A percentile compares a stretch with the other conserved stretches of the same genome.
These are phyloP conservation scores for Cheilosia impressa DNA, from an alignment of 2,888 invertebrate species.

Conservation along the genomic window DNA sequence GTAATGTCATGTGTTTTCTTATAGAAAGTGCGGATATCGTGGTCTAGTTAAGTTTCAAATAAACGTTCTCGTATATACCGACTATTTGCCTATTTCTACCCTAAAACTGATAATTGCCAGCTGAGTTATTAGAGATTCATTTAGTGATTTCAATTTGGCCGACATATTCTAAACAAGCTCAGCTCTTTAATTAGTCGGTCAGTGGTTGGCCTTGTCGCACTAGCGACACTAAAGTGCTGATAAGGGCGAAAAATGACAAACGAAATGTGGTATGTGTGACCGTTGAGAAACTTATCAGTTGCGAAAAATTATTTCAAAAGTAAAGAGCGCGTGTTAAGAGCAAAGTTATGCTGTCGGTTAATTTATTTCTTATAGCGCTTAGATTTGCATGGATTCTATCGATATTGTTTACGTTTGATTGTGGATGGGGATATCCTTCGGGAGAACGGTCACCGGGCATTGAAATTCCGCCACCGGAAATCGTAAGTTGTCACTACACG, in stretches of 20 bases:
- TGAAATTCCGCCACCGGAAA: slow-evolving; percentile 78
- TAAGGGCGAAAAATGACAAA: slow-evolving; percentile 41
- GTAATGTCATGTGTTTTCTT: no score
- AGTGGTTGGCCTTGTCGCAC: slow-evolving; percentile 49
- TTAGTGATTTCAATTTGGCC: slow-evolving; percentile 8
- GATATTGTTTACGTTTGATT: slow-evolving; percentile 15
- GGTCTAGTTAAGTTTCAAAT: no score
- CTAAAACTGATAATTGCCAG: slow-evolving; percentile 3
- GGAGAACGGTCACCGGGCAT: slow-evolving; percentile 54
- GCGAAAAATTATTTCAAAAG: slow-evolving; percentile 53
- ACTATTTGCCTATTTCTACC: background rate
- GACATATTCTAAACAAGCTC: slow-evolving; percentile 27
- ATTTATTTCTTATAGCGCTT: slow-evolving; percentile 1
- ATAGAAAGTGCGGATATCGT: no score
- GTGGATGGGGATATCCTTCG: slow-evolving; percentile 27
- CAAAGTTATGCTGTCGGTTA: slow-evolving; percentile 41
- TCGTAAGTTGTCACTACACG: slow-evolving; percentile 65
- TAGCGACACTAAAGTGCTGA: slow-evolving; percentile 46
- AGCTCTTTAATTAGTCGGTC: slow-evolving; percentile 37
- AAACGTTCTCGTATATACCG: no score
- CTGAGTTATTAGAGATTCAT: slow-evolving; percentile 23
- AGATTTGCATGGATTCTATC: slow-evolving; percentile 3
- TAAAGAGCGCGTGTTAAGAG: slow-evolving; percentile 39
- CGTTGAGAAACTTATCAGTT: slow-evolving; percentile 60
- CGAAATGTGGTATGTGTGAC: slow-evolving; percentile 10